Conservation (phyloP, 2,797 vertebrate genomes). For the Clarias laeviceps region DNA sequence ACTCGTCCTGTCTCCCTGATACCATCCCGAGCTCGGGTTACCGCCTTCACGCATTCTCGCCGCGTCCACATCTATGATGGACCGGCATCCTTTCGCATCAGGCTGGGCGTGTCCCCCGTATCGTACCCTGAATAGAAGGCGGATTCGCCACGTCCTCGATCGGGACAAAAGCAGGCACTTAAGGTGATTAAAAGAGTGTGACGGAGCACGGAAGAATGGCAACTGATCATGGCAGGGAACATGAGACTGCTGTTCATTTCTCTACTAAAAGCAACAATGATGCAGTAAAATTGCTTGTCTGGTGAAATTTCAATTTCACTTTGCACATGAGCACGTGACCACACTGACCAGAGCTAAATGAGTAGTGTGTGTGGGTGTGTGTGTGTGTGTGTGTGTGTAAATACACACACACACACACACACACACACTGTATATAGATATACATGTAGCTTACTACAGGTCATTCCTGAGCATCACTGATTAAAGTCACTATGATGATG, state of each 20-base stretch:
- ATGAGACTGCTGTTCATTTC: background rate
- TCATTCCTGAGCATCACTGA: background rate
- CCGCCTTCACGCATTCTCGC: background rate
- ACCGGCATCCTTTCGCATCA: background rate
- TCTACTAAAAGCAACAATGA: background rate
- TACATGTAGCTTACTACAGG: too few relatives aligned
- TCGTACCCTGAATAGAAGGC: background rate
- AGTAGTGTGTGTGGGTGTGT: too few relatives aligned
- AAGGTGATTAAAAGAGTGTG: background rate
- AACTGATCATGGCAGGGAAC: background rate
- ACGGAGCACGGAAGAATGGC: background rate
- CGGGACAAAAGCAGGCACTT: background rate
- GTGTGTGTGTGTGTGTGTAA: too few relatives aligned
- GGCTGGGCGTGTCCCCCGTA: background rate
- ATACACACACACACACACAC: too few relatives aligned
- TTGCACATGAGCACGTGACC: background rate
- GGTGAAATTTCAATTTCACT: background rate
- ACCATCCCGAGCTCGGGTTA: slow-evolving; percentile 1
- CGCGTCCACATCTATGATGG: background rate
- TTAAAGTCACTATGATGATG: background rate
- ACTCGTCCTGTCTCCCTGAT: background rate
- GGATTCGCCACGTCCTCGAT: background rate
- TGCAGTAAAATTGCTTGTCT: too few relatives aligned
- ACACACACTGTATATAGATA: too few relatives aligned
- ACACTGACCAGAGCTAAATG: background rate